These are phyloP conservation scores for Aleadryas rufinucha DNA, from an alignment of 2,113 vertebrate species.

Conservation along the genomic window DNA sequence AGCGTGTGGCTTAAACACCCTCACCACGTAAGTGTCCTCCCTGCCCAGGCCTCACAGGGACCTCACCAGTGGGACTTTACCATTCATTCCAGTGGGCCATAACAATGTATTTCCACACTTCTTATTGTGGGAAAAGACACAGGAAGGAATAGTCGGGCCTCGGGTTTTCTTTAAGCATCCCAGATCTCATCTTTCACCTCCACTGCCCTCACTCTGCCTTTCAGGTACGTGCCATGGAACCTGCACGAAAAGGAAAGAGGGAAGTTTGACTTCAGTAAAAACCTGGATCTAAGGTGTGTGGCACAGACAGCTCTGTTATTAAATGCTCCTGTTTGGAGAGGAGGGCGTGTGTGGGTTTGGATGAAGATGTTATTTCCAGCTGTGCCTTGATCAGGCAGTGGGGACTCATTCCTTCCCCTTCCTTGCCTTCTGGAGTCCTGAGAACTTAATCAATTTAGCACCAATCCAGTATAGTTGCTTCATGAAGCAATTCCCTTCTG, in stretches of 20 bases:
- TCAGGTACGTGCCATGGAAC: conserved; percentile 89
- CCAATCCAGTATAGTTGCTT: background rate
- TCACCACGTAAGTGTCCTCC: conserved; percentile 82
- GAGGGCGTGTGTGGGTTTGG: background rate
- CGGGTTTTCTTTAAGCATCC: background rate
- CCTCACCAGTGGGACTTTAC: background rate
- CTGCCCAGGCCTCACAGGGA: background rate
- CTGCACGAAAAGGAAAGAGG: conserved; percentile 86
- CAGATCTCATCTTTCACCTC: background rate
- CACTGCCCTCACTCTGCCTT: background rate
- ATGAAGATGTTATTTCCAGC: background rate
- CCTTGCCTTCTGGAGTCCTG: background rate
- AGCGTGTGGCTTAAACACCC: conserved; percentile 90
- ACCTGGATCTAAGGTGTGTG: conserved; percentile 87
- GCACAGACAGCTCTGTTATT: background rate
- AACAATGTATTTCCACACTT: background rate
- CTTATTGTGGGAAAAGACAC: background rate
- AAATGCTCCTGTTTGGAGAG: background rate
- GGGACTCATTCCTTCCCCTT: background rate
- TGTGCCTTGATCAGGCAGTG: background rate
- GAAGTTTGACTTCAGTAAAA: conserved; percentile 82
- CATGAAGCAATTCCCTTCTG: background rate
- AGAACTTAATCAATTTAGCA: background rate
- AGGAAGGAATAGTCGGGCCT: background rate
- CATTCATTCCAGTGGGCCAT: background rate